A percentile compares a stretch with the other conserved stretches of the same genome.
These are phyloP conservation scores for Clarias laeviceps DNA, from an alignment of 2,797 vertebrate genomes.

Conservation along the genomic window DNA sequence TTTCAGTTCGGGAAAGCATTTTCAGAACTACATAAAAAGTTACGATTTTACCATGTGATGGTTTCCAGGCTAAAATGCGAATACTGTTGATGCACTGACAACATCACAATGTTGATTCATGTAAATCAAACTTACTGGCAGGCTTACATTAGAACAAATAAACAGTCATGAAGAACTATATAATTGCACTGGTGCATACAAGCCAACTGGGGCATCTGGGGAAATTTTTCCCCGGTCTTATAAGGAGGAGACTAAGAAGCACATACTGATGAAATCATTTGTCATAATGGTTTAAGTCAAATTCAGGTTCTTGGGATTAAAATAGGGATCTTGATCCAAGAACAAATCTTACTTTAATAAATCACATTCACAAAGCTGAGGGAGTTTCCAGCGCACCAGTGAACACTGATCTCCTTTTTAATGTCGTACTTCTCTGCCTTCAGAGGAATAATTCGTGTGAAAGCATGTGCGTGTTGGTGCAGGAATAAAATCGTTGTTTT, in stretches of 20 bases:
- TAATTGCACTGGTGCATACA: background rate
- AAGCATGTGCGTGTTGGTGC: background rate
- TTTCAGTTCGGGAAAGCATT: background rate
- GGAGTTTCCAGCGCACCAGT: background rate
- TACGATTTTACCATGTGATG: background rate
- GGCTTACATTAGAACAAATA: background rate
- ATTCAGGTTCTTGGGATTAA: background rate
- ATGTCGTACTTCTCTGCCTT: background rate
- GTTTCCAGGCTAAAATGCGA: background rate
- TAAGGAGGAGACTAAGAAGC: background rate
- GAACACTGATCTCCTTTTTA: background rate
- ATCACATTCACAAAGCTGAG: background rate
- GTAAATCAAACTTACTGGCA: background rate
- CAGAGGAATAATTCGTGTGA: background rate
- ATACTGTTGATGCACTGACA: background rate
- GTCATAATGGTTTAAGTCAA: background rate
- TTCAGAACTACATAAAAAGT: background rate
- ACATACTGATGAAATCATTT: constrained; percentile 8
- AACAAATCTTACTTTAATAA: constrained; percentile 7
- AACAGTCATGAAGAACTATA: background rate
- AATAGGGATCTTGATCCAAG: background rate
- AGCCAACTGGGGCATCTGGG: background rate
- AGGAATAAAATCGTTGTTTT: background rate
- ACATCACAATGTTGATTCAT: background rate
- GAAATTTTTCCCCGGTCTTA: background rate